phyloP scores from a whole-genome alignment of 1,140 invertebrate genomes.

The Rhagoletis pomonella region DNA sequence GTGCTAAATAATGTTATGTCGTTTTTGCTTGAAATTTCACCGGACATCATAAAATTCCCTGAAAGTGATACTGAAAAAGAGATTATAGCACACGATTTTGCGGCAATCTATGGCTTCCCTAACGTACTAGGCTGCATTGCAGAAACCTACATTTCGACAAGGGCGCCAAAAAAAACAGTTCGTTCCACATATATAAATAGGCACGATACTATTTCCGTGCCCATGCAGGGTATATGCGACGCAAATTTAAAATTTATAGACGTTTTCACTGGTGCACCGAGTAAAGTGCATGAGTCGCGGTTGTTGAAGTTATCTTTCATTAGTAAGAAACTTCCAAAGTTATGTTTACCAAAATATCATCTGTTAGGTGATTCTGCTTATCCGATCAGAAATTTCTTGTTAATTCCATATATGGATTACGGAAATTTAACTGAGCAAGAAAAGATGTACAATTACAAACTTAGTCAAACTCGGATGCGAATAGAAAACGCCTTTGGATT shows the following conservation, averaged over 20 bases:
- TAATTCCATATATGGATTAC: conserved; percentile 12
- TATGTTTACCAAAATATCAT: conserved; percentile 43
- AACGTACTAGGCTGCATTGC: conserved; percentile 28
- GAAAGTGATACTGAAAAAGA: no score
- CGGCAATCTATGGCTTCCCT: conserved; percentile 21
- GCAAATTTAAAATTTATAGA: conserved; percentile 13
- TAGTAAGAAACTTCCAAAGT: conserved; percentile 20
- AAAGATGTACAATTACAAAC: conserved; percentile 27
- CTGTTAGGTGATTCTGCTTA: conserved; percentile 33
- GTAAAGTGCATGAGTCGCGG: not conserved
- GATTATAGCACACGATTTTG: no score
- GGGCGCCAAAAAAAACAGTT: conserved; percentile 26
- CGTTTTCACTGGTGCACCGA: conserved; percentile 6
- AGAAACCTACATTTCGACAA: conserved; percentile 25
- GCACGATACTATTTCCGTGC: conserved; percentile 23
- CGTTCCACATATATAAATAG: conserved; percentile 38
- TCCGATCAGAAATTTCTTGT: not conserved
- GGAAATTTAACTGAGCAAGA: conserved; percentile 19
- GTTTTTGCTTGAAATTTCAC: no score
- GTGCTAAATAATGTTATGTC: no score
- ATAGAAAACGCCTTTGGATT: conserved; percentile 32
- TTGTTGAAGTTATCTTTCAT: conserved; percentile 26
- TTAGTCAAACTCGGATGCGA: conserved; percentile 2
- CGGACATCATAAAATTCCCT: no score
- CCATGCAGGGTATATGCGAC: conserved; percentile 35